These are phyloP conservation scores for Dreissena polymorpha DNA, from an alignment of 1,140 invertebrate species.

Conservation along the genomic window DNA sequence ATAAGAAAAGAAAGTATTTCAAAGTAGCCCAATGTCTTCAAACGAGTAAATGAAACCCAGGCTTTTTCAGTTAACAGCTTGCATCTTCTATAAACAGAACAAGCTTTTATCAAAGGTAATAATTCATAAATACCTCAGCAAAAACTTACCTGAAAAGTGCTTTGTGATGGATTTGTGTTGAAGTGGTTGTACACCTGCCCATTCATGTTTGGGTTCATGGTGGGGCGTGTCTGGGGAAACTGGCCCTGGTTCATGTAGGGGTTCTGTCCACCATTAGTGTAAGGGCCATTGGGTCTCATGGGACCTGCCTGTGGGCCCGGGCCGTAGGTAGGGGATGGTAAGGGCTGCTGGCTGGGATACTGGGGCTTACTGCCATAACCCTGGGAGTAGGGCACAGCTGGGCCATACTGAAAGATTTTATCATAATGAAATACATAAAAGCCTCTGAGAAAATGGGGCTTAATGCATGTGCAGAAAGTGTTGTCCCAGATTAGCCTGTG, in stretches of 20 bases:
- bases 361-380: slow-evolving; percentile 69
- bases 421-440: not conserved
- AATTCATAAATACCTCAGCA: too few relatives aligned
- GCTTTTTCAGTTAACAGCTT: too few relatives aligned
- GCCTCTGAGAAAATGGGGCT: too few relatives aligned
- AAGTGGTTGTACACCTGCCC: slow-evolving; percentile 56
- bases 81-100: too few relatives aligned
- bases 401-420: slow-evolving; percentile 60
- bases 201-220: slow-evolving; percentile 58
- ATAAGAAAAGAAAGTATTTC: too few relatives aligned
- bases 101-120: too few relatives aligned
- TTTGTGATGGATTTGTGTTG: slow-evolving; percentile 49
- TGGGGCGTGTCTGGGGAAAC: slow-evolving; percentile 61
- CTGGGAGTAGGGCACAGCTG: slow-evolving; percentile 61
- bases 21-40: too few relatives aligned
- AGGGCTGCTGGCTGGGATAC: slow-evolving; percentile 76
- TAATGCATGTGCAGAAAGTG: too few relatives aligned
- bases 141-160: slow-evolving; percentile 39
- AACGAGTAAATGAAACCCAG: too few relatives aligned
- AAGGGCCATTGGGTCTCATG: slow-evolving; percentile 70
- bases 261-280: slow-evolving; percentile 71
- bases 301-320: slow-evolving; percentile 58
- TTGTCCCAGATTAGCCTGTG: too few relatives aligned
- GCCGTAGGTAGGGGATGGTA: slow-evolving; percentile 76
- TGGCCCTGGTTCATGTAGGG: slow-evolving; percentile 70